Evolutionary conservation across 2,888 invertebrate species (phyloP), one percentile per base, ranked within the genome.

Genomic region (Lysandra coridon): DNA sequence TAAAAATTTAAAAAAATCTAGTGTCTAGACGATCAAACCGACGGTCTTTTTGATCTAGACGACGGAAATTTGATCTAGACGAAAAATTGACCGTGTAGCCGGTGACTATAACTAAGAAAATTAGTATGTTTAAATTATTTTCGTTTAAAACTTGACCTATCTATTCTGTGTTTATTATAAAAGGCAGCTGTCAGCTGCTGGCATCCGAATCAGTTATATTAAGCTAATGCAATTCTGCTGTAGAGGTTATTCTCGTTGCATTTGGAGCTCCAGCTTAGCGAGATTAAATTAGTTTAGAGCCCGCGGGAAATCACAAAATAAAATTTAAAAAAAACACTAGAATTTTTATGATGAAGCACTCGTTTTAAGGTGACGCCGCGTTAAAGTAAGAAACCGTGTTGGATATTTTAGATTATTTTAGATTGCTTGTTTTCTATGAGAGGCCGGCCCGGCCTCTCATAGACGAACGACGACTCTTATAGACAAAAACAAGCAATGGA

Each of bases 221-320:
- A 69, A 7, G 69, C 69, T 69, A 69, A 69, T 69, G 69, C 33
- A 37, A 69, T 69, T 69, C 14, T 14, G 69, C 69, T 69, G 69
- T 69, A 69, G 69, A 12, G 64, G 2, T 14, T 69, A 12, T 69
- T 69, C 33, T 33, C 33, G 69, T 69, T 69, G 33, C 10, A 37
- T 69, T 37, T 33, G 14, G 49, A 69, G 14, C 69, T 69, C 14
- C 6, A 14, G 69, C 69, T 37, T 69, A 37, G 17, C 69, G 14
- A 14, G 69, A 14, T 69, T 69, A 69, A 69, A 69, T 69, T 69
- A 69, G 69, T 37, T 69, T 33, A 17, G 69, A 33, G 69, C 69
- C 69, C 14, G 33, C 33, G 33, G 69, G 69, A 69, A 69, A 69
- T 69, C 69, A 17, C 69, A 37, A 33, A 37, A 33, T 33, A 14